Base-by-base conservation (phyloP, 2,888 invertebrate species). In the Teleogryllus oceanicus region DNA sequence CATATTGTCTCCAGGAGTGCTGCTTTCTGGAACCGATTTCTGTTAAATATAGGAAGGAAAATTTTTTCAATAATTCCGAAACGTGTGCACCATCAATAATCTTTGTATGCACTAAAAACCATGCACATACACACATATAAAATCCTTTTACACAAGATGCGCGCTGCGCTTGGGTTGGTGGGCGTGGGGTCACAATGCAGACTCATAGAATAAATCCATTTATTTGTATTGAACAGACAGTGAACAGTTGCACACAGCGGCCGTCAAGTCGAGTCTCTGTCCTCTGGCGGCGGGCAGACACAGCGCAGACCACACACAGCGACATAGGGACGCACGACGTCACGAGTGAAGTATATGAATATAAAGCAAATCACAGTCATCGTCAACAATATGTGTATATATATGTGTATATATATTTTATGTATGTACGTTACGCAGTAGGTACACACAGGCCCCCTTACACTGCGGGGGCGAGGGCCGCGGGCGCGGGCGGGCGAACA, bases 201-300 rank as follows among this genome's bases (percentile, higher is more conserved):
- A 75, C 2, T 49, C 49, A 37, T 78, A 78, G 78, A 78, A 78
- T 78, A 78, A 78, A 78, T 78, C 50, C 37, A 24, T 78, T 78
- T 78, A 78, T 78, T 78, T 75, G 78, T 78, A 78, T 75, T 78
- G 78, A 78, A 78, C 78, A 78, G 78, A 78, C 78, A 78, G 49
- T 78, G 78, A 78, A 78, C 78, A 78, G 74, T 50, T 78, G 49
- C 78, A 62, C 62, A 62, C 62, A 62, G 62, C 62, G n/a, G n/a
- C 62, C 62, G 62, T 12, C n/a, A 18, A 18, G 62, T n/a, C 3
- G 62, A 62, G 62, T 62, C 11, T 18, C n/a, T 62, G 62, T 62
- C n/a, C n/a, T 62, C 62, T 62, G 62, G 13, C 62, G 62, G 62
- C 62, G 62, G 8, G 62, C 62, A n/a, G 13, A 62, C 62, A 62